These are phyloP conservation scores for Nemotelus pantherinus DNA, from an alignment of 2,888 invertebrate genomes.

Conservation along the genomic window DNA sequence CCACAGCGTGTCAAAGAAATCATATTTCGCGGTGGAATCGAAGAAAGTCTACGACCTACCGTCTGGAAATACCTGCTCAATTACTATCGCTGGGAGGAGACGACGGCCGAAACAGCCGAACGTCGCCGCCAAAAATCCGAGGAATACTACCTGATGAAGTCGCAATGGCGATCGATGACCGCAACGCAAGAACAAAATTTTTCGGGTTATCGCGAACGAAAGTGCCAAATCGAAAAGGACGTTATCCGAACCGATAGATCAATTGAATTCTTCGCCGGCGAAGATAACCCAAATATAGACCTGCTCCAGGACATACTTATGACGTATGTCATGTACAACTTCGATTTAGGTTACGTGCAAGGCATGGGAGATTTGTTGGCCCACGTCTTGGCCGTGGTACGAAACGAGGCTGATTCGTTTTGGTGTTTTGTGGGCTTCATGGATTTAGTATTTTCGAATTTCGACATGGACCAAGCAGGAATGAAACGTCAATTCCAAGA, in stretches of 20 bases:
- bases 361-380: conserved; percentile 98
- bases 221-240: conserved; percentile 96
- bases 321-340: conserved; percentile 99
- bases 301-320: conserved; percentile 91
- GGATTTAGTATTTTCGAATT: conserved; percentile 91
- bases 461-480: conserved; percentile 95
- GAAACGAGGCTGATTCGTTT: conserved; percentile 95
- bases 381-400: conserved; percentile 87
- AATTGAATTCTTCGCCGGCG: conserved; percentile 91
- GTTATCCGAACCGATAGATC: conserved; percentile 95
- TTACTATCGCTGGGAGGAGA: conserved; percentile 87
- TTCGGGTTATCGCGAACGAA: conserved; percentile 86
- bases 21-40: conserved; percentile 92
- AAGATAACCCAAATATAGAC: conserved; percentile 87
- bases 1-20: conserved; percentile 81
- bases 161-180: conserved; percentile 94
- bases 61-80: conserved; percentile 96
- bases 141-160: conserved; percentile 94
- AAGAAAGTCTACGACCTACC: conserved; percentile 77
- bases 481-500: conserved; percentile 94
- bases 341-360: conserved; percentile 94
- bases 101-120: conserved; percentile 74
- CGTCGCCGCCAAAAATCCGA: conserved; percentile 78
- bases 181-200: conserved; percentile 88
- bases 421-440: conserved; percentile 99